Conservation (phyloP, 1,140 invertebrate species). For the Lucilia sericata region DNA sequence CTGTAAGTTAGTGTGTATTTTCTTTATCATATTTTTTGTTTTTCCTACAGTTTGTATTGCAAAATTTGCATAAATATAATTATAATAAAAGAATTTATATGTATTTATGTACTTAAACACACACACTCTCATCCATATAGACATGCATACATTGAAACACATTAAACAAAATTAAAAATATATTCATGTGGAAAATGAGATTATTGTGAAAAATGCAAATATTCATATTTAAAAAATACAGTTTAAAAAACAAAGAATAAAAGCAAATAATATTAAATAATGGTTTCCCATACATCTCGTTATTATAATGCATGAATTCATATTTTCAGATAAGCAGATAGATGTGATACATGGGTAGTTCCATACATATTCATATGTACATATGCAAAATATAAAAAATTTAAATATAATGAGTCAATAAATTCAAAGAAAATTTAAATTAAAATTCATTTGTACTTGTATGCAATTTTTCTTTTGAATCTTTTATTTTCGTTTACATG, state of each 20-base stretch:
- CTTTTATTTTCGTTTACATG: too few relatives aligned
- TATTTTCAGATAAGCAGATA: not conserved
- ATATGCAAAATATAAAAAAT: too few relatives aligned
- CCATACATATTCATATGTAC: too few relatives aligned
- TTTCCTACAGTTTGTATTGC: not conserved
- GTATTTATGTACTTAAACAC: not conserved
- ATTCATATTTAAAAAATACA: not conserved
- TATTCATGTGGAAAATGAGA: conserved; percentile 36
- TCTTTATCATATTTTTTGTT: not conserved
- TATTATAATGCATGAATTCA: not conserved
- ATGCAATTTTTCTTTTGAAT: too few relatives aligned
- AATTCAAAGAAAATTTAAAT: too few relatives aligned
- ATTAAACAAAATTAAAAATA: conserved; percentile 39
- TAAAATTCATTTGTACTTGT: too few relatives aligned
- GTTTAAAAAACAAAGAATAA: not conserved
- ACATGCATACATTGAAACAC: not conserved
- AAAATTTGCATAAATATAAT: conserved; percentile 46
- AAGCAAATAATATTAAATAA: conserved; percentile 1
- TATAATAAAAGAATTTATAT: conserved; percentile 39
- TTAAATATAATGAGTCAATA: too few relatives aligned
- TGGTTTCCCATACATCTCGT: not conserved
- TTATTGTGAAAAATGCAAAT: conserved; percentile 38
- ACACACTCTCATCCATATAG: not conserved
- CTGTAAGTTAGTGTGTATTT: not conserved
- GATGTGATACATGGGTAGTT: too few relatives aligned